Conservation (phyloP, 1,140 invertebrate genomes). For the Hylaeus volcanicus region DNA sequence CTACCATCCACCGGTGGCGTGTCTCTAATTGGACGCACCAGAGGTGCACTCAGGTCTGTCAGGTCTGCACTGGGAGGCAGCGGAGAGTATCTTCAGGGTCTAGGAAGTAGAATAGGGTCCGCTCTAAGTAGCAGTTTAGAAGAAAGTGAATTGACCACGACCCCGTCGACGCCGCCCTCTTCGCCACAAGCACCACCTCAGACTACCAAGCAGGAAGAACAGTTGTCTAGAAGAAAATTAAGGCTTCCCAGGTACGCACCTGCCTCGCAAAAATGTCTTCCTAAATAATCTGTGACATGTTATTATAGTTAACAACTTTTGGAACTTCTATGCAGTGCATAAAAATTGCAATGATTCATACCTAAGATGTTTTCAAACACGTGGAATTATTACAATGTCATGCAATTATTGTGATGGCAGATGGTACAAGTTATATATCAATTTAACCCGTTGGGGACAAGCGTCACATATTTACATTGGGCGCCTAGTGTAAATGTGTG, state of each 20-base stretch:
- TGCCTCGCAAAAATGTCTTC: not conserved
- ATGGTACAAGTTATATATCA: no score
- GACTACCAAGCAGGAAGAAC: constrained; percentile 43
- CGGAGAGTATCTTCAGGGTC: constrained; percentile 77
- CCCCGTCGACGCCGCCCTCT: constrained; percentile 68
- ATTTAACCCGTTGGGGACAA: no score
- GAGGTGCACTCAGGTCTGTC: constrained; percentile 76
- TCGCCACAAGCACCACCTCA: constrained; percentile 57
- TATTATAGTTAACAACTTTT: no score
- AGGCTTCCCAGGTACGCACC: constrained; percentile 69
- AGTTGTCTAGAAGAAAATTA: constrained; percentile 66
- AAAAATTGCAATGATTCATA: not conserved
- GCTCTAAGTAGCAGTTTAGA: constrained; percentile 78
- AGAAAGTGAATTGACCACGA: constrained; percentile 74
- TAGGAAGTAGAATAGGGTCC: constrained; percentile 77
- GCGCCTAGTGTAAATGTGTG: no score
- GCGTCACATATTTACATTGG: no score
- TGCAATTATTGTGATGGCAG: no score
- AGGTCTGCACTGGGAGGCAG: constrained; percentile 76
- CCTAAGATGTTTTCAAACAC: no score
- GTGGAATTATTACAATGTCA: no score
- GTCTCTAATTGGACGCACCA: constrained; percentile 77
- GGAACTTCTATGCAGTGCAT: no score
- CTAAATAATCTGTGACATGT: not conserved
- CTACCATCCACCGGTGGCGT: constrained; percentile 66